Evolutionary conservation across 2,113 vertebrate genomes (phyloP).

Genomic region (cattle (Bos taurus)): DNA sequence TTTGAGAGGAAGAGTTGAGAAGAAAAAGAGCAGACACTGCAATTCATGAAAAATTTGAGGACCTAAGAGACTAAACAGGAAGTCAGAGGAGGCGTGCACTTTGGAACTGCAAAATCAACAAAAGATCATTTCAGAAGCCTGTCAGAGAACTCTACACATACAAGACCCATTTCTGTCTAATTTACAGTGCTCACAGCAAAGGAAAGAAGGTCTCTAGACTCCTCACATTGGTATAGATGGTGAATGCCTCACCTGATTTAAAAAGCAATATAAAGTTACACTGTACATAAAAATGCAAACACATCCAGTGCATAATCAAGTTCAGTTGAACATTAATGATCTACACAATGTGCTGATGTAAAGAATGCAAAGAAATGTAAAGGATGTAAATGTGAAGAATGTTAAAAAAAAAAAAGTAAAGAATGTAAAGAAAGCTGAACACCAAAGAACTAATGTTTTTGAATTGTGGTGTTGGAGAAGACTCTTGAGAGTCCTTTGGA

Average conservation of each 20-base stretch:
- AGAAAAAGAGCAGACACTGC: background rate
- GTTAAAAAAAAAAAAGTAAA: background rate
- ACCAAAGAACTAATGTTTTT: background rate
- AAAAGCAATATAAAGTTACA: constrained; percentile 36
- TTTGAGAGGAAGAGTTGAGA: background rate
- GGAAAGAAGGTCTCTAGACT: background rate
- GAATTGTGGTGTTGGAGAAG: background rate
- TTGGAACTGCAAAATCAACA: constrained; percentile 60
- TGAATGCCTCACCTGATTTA: constrained; percentile 16
- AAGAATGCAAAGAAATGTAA: background rate
- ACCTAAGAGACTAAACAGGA: constrained; percentile 48
- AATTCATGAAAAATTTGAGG: background rate
- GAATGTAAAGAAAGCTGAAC: background rate
- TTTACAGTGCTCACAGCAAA: constrained; percentile 20
- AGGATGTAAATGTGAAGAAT: background rate
- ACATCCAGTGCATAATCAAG: constrained; percentile 16
- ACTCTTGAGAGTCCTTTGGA: background rate
- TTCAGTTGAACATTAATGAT: background rate
- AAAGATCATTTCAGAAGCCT: constrained; percentile 61
- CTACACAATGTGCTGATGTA: background rate
- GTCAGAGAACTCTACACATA: constrained; percentile 32
- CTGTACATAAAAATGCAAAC: constrained; percentile 39
- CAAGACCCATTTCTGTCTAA: constrained; percentile 34
- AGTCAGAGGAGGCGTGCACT: constrained; percentile 41
- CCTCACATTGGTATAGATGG: background rate